Base-by-base conservation (phyloP, 2,113 vertebrate genomes). In the human region DNA sequence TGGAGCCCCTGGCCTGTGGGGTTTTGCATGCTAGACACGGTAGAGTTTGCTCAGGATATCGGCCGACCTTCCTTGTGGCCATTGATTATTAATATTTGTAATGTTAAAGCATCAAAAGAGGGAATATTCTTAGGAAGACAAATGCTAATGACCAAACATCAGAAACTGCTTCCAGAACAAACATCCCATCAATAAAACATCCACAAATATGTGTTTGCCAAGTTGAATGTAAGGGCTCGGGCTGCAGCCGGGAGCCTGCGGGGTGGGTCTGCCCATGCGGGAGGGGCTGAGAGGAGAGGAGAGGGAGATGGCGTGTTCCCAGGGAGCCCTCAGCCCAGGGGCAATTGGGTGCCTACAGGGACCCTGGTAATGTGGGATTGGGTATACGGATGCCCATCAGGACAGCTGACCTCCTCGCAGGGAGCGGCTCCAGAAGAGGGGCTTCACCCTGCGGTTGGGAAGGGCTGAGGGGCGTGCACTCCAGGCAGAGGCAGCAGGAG, bases 381-480 rank as follows among this genome's bases (percentile, higher is more conserved):
- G 5, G 13, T 32, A 11, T 23, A 6, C 8, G 11, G 18, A 7
- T 25, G 35, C 0, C 0, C 3, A 10, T 18, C 0, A 48, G 52
- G 35, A 38, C 38, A 59, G 8, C 16, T 22, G 7, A 5, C 30
- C 84, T 72, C 14, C 43, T 35, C 1, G 11, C 32, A 52, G 1
- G 22, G 3, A 32, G 9, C 0, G 3, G 59, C 38, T 38, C 40
- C 59, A 10, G 73, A n/a, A 70, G 75, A n/a, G 11, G 48, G 38
- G 25, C 16, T 68, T 18, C 6, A 10, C 48, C 35, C 22, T 6
- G 30, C 70, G 18, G 25, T 40, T 7, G 14, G 8, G 40, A 55
- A 1, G 16, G 84, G 38, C 75, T 72, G 23, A 84, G 0, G 14
- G 32, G 20, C 1, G 8, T 38, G 70, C 32, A 16, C 4, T 5